Base-by-base conservation (phyloP, 2,113 vertebrate genomes). In the Pteropus alecto region DNA sequence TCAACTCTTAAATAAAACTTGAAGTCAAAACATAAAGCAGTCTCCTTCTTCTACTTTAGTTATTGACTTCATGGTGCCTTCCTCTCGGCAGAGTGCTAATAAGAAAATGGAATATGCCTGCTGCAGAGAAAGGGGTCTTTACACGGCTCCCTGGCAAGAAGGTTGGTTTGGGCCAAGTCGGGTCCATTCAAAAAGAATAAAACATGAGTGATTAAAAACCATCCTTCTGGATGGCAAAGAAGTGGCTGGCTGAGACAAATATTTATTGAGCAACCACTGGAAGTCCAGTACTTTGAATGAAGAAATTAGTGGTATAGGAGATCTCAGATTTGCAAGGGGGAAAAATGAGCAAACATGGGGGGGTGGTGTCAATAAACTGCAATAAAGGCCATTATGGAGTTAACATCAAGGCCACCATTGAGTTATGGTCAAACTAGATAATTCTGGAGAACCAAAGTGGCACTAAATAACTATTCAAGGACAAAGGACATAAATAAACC, bases 1-100 rank as follows among this genome's bases (percentile, higher is more conserved):
- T 83, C 68, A 94, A 86, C 24, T 92, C 63, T 86, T 87, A 93
- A 91, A 71, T 92, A 90, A 84, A 92, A 94, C 79, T 51, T 81
- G 85, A 84, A 85, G 22, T 56, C 56, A 97, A 92, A 77, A 48
- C 41, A 78, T 38, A 92, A 88, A 77, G 81, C 46, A 48, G 14
- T 3, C 15, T 77, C 65, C 38, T 78, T 85, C 13, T 73, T 87
- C 60, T 33, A 41, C 28, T 84, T 94, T 1, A 33, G 35, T 41
- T 86, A 58, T 33, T 71, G 38, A 67, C 54, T 94, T 58, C 81
- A 41, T 19, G 12, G 22, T 18, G 13, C 18, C 33, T 86, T 95
- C 30, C 35, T 83, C 67, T 83, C 4, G 6, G 38, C n/a, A 43
- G 22, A 58, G 38, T 46, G n/a, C 30, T 83, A 41, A 38, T 74